Evolutionary conservation across 2,888 invertebrate genomes (phyloP), one percentile per base, ranked within the genome.

Genomic region (Andrena flavipes): DNA sequence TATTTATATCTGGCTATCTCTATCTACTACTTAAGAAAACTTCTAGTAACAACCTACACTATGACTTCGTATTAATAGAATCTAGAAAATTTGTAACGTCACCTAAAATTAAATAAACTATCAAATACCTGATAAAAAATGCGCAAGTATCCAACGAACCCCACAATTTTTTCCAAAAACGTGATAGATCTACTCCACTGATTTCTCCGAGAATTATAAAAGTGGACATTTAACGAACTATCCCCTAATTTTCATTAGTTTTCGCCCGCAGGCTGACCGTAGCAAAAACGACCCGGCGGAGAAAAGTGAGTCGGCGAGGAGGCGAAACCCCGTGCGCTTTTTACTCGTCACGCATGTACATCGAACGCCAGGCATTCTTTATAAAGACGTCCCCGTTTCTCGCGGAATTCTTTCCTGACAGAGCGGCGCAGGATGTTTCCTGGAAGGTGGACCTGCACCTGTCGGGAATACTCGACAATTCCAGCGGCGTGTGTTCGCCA

Each of bases 381-480:
- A 73, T 65, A 77, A 83, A 83, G 73, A 60, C 83, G 83, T 77
- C 42, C 56, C 64, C 42, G 65, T 64, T 73, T 69, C 73, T 73
- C 69, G 82, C 88, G 79, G 86, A 85, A 85, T 84, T 82, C 73
- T 78, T 87, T 81, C 69, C 51, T 71, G 68, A 64, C 80, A 56
- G 74, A 80, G 68, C 33, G 48, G 72, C 29, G 71, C 86, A 88
- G 86, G 85, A 89, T 87, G 86, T 86, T 92, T 90, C 91, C 87
- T 86, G 86, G 90, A 91, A 91, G 82, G 80, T 84, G 87, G 75
- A 84, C 80, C 86, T 49, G 76, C 85, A 81, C 74, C 85, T 86
- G 76, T 87, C 75, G 75, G 74, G 83, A 67, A 72, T 65, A 62
- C 75, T 7, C 56, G 62, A 67, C 70, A 67, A 82, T 69, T 65